Percentiles rank a stretch among this genome's conserved stretches.
Evolutionary conservation across 2,113 vertebrate genomes (phyloP).

Genomic region (Gavialis gangeticus): DNA sequence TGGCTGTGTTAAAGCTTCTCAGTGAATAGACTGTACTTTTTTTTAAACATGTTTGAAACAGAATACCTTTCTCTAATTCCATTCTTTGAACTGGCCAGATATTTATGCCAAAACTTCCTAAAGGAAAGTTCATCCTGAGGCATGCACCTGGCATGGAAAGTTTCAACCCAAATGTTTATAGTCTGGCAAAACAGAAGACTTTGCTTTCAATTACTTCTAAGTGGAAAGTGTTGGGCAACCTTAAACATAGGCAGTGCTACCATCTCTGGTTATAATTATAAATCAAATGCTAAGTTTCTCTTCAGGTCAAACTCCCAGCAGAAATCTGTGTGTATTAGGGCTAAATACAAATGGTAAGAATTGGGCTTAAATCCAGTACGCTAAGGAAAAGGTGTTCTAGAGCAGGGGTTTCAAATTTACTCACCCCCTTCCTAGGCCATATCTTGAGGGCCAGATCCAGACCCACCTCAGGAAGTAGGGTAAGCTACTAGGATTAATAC

Average conservation of each 20-base stretch:
- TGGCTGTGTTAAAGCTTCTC: neutral
- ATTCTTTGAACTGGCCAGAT: neutral
- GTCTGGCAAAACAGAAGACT: accelerated
- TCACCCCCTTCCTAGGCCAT: too few species aligned
- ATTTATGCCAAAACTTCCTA: neutral
- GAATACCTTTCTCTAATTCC: accelerated
- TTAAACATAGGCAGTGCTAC: accelerated
- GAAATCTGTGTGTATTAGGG: neutral
- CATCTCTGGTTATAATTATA: accelerated
- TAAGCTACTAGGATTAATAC: too few species aligned
- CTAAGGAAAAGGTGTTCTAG: neutral
- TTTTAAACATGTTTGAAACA: neutral
- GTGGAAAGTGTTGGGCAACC: accelerated
- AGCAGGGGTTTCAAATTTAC: too few species aligned
- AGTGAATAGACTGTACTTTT: accelerated
- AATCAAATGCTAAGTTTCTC: accelerated
- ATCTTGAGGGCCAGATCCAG: too few species aligned
- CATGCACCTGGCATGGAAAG: neutral
- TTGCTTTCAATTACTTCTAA: accelerated
- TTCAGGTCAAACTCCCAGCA: neutral
- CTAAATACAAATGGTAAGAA: neutral
- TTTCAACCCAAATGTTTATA: accelerated
- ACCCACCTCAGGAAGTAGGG: too few species aligned
- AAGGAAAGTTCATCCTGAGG: neutral
- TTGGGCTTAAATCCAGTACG: neutral